A percentile compares a stretch with the other conserved stretches of the same genome.
Evolutionary conservation across 2,113 vertebrate genomes (phyloP).

Genomic region (Promerops cafer): DNA sequence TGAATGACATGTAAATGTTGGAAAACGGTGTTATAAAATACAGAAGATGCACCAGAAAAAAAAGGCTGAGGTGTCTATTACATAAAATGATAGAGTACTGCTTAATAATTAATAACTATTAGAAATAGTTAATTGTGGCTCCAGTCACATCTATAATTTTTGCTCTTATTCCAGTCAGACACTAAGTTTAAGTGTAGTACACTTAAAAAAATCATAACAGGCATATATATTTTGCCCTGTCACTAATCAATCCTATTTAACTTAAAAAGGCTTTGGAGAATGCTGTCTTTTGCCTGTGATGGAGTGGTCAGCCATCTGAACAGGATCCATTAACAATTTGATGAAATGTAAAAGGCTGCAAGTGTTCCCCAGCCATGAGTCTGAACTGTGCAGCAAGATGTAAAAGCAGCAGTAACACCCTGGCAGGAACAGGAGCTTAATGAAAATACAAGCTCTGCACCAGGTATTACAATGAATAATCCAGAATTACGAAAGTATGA

Average conservation of each 20-base stretch:
- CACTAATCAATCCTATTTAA: slow-evolving; percentile 9
- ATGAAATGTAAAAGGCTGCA: slow-evolving; percentile 16
- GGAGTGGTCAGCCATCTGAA: neutral
- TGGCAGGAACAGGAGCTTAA: neutral
- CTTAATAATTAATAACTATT: neutral
- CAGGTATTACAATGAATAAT: neutral
- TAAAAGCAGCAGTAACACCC: neutral
- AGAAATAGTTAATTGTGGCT: neutral
- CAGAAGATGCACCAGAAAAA: neutral
- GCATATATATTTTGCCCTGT: neutral
- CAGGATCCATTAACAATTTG: neutral
- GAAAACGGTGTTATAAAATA: neutral
- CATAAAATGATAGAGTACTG: neutral
- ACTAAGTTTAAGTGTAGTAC: neutral
- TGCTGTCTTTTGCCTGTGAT: neutral
- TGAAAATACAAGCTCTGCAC: neutral
- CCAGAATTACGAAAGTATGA: neutral
- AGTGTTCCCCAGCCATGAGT: neutral
- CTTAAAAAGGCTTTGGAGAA: neutral
- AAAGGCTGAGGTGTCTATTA: neutral
- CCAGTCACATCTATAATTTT: neutral
- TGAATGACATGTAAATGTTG: neutral
- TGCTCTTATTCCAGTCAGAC: neutral
- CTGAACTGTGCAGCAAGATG: neutral
- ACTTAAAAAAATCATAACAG: neutral